These are phyloP conservation scores for Perca fluviatilis DNA, from an alignment of 2,113 vertebrate genomes.

Conservation along the genomic window DNA sequence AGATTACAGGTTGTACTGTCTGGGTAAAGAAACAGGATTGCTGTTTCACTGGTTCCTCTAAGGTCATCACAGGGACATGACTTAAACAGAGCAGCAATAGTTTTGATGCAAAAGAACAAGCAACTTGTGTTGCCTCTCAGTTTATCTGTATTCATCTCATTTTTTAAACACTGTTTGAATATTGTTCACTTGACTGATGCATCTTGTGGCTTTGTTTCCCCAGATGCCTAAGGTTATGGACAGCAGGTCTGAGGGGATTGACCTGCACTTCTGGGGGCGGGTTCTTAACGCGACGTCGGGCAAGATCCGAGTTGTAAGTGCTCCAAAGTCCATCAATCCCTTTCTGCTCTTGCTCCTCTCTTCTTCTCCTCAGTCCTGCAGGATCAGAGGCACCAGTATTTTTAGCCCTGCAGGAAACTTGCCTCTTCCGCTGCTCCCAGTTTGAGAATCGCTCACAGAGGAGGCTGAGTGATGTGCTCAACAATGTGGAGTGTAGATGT, in stretches of 20 bases:
- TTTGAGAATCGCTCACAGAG: constrained; percentile 40
- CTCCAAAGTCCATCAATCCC: constrained; percentile 21
- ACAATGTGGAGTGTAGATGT: constrained; percentile 24
- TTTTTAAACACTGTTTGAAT: not conserved
- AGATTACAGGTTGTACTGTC: not conserved
- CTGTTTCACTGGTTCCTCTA: constrained; percentile 3
- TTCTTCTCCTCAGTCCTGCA: constrained; percentile 21
- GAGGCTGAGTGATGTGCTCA: constrained; percentile 52
- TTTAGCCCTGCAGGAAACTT: constrained; percentile 76
- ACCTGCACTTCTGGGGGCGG: constrained; percentile 89
- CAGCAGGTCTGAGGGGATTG: constrained; percentile 83
- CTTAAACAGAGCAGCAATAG: not conserved
- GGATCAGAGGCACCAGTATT: constrained; percentile 67
- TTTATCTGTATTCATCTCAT: not conserved
- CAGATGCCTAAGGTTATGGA: constrained; percentile 93
- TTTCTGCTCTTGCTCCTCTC: not conserved
- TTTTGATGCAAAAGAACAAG: constrained; percentile 20
- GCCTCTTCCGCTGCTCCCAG: constrained; percentile 66
- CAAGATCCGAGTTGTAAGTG: constrained; percentile 88
- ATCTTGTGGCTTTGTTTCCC: constrained; percentile 41
- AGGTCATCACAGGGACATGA: constrained; percentile 7
- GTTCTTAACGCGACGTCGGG: constrained; percentile 86
- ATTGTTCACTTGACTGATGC: not conserved
- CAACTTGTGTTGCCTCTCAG: constrained; percentile 21
- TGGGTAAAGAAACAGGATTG: not conserved